phyloP scores from a whole-genome alignment of 2,797 vertebrate species.

The Zalophus californianus region DNA sequence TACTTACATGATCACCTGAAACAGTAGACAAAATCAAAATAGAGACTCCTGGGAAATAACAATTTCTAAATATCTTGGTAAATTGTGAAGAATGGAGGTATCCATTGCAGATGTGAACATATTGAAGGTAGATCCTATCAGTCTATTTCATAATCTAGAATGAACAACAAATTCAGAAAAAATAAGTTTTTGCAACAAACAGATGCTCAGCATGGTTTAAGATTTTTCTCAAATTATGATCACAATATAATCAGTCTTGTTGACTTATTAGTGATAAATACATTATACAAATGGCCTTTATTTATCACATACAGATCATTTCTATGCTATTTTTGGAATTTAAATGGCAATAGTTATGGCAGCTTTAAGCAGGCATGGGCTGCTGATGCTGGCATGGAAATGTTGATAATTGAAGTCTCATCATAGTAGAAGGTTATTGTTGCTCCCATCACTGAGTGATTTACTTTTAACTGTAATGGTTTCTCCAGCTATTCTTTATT shows the following conservation, averaged over 20 bases:
- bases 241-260: constrained; percentile 76
- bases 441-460: constrained; percentile 20
- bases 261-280: constrained; percentile 66
- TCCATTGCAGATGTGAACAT: background rate
- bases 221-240: constrained; percentile 69
- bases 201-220: constrained; percentile 72
- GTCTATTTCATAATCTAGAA: constrained; percentile 43
- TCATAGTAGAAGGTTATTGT: background rate
- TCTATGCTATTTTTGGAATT: constrained; percentile 74
- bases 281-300: constrained; percentile 63
- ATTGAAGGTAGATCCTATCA: background rate
- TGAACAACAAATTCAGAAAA: background rate
- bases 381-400: constrained; percentile 56
- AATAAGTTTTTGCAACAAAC: constrained; percentile 58
- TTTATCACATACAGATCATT: constrained; percentile 72
- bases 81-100: background rate
- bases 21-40: background rate
- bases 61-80: background rate
- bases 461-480: background rate
- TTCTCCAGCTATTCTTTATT: constrained; percentile 23
- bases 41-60: background rate
- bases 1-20: background rate
- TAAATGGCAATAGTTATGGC: constrained; percentile 78
- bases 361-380: constrained; percentile 58
- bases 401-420: constrained; percentile 73